Percentiles rank a stretch among this genome's conserved stretches.
Conservation (phyloP, 1,140 invertebrate species). For the Aphaenogaster floridana region DNA sequence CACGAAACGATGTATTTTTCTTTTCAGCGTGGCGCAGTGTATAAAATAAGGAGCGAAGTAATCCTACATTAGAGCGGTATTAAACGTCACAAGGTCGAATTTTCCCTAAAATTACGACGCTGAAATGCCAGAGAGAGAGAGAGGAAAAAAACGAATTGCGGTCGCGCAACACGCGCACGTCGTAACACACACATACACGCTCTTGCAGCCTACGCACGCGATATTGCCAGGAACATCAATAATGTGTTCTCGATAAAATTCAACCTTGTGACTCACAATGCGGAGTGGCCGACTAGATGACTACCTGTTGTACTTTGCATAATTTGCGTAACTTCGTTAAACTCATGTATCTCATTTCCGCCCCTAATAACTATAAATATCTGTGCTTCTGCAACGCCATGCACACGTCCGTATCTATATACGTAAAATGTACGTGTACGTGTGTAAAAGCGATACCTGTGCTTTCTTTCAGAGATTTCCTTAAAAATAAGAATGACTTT, state of each 20-base stretch:
- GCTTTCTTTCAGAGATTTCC: neutral
- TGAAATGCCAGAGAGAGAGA: constrained; percentile 17
- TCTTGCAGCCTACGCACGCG: neutral
- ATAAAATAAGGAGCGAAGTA: constrained; percentile 4
- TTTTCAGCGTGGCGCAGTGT: constrained; percentile 10
- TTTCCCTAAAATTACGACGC: constrained; percentile 25
- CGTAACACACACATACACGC: neutral
- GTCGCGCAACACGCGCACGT: neutral
- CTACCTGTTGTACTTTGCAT: constrained; percentile 36
- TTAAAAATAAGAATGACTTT: constrained; percentile 7
- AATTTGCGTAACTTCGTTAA: constrained; percentile 51
- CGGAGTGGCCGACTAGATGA: neutral
- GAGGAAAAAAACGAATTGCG: neutral
- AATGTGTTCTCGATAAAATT: constrained; percentile 57
- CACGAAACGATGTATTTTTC: constrained; percentile 38
- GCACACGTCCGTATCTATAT: neutral
- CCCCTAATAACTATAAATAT: constrained; percentile 30
- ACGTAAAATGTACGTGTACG: neutral
- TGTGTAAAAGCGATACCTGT: constrained; percentile 19
- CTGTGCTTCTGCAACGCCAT: neutral
- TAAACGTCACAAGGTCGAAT: constrained; percentile 26
- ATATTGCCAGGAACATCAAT: constrained; percentile 48
- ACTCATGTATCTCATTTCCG: constrained; percentile 32
- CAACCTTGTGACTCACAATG: constrained; percentile 33
- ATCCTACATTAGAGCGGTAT: neutral